Percentiles rank a stretch among this genome's conserved stretches.
Evolutionary conservation across 2,113 vertebrate species (phyloP).

Genomic region (Cygnus atratus): DNA sequence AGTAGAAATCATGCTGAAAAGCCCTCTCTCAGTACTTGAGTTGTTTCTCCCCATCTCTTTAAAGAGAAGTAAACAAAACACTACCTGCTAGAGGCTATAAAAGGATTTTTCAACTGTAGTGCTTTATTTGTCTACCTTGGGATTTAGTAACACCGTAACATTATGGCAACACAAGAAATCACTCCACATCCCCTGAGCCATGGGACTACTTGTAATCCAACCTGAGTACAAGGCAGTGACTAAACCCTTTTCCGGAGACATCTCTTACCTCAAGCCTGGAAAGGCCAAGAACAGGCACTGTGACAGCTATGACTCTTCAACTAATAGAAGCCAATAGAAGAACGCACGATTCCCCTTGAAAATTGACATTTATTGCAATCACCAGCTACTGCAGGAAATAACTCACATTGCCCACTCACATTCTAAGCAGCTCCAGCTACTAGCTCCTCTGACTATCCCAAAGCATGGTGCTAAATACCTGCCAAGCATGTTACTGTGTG

Average conservation of each 20-base stretch:
- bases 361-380: neutral
- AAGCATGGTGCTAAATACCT: neutral
- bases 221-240: neutral
- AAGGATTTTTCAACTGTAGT: neutral
- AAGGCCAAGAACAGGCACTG: neutral
- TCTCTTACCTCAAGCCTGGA: neutral
- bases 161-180: neutral
- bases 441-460: neutral
- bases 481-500: fast-evolving
- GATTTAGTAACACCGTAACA: neutral
- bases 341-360: neutral
- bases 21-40: neutral
- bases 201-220: neutral
- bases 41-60: neutral
- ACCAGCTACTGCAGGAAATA: neutral
- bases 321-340: neutral
- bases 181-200: neutral
- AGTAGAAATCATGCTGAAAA: neutral
- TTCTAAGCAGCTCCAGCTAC: neutral
- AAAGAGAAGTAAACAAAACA: neutral
- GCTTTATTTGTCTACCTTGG: neutral
- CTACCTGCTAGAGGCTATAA: neutral
- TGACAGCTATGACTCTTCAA: neutral
- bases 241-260: neutral
- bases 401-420: neutral